Evolutionary conservation across 2,888 invertebrate genomes (phyloP), one percentile per base, ranked within the genome.

Genomic region (Apantesis nais): DNA sequence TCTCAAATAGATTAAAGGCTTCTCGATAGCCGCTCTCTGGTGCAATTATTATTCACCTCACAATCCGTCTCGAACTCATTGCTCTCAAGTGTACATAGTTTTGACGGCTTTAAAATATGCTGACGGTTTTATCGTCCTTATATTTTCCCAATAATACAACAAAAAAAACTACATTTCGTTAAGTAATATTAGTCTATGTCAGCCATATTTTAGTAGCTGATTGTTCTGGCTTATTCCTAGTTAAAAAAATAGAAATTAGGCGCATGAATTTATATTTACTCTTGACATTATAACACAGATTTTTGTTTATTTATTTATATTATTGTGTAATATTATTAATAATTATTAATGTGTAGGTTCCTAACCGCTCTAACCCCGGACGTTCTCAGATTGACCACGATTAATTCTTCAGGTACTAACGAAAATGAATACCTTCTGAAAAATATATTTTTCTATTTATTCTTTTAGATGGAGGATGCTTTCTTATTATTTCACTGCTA

Each of bases 351-450:
- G 91, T 89, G 85, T 95, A 95, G 95, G 95, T 95, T 95, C 92
- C 93, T 95, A 92, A 93, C 95, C 84, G 95, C 95, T 88, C 90
- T 95, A 92, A 95, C 95, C 84, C 95, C 95, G 83, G 95, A 95
- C 85, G 95, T 95, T 84, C 92, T 95, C 88, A 93, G 95, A 92
- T 90, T 95, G 93, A 95, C 95, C 75, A 94, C 95, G 86, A 95
- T 95, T 85, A 95, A 95, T 91, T 93, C 89, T 83, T 91, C 95
- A 95, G 95, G 95, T 95, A 93, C 87, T 88, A 89, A 90, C 62
- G 87, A 88, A 81, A 80, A 88, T 85, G 87, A 88, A 88, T 67
- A 44, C 22, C 11, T 52, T 52, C 67, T 58, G 39, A 67, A 86
- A 87, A 82, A 81, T 75, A 74, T 78, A 71, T 70, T 78, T 79